Conservation (phyloP, 2,888 invertebrate species). For the Charanyca ferruginea region DNA sequence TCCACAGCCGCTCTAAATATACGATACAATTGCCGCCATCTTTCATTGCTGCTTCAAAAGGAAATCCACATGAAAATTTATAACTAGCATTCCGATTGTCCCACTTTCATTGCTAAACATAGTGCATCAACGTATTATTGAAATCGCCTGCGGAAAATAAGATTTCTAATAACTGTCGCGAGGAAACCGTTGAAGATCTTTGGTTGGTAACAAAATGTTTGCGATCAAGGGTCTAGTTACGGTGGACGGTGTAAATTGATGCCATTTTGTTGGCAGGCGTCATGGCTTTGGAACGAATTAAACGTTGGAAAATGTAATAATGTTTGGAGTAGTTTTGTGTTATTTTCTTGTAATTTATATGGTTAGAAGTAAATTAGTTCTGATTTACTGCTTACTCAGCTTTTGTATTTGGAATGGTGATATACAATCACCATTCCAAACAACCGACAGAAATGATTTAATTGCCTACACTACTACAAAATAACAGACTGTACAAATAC, state of each 20-base stretch:
- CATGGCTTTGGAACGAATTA: slow-evolving; percentile 42
- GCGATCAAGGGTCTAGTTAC: slow-evolving; percentile 29
- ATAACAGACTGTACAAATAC: no score
- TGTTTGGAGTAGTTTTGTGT: slow-evolving; percentile 5
- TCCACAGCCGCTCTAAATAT: slow-evolving; percentile 25
- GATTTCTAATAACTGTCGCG: slow-evolving; percentile 67
- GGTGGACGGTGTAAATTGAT: slow-evolving; percentile 40
- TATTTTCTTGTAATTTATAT: slow-evolving; percentile 24
- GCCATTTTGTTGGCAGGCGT: slow-evolving; percentile 41
- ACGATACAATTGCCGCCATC: slow-evolving; percentile 14
- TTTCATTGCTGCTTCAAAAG: slow-evolving; percentile 17
- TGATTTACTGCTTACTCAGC: background rate
- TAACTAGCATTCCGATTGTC: slow-evolving; percentile 34
- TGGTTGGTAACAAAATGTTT: slow-evolving; percentile 10
- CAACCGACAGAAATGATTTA: no score
- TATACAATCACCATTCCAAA: no score
- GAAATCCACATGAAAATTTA: slow-evolving; percentile 60
- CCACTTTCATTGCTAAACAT: slow-evolving; percentile 66
- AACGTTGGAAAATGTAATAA: slow-evolving; percentile 52
- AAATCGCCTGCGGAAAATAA: slow-evolving; percentile 72
- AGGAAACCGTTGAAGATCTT: slow-evolving; percentile 22
- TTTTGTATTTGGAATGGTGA: no score
- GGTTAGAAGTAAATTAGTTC: background rate
- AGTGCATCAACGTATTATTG: slow-evolving; percentile 65
- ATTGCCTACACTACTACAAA: no score